phyloP scores from a whole-genome alignment of 2,888 invertebrate species.

The Tenthredo scrophulariae region DNA sequence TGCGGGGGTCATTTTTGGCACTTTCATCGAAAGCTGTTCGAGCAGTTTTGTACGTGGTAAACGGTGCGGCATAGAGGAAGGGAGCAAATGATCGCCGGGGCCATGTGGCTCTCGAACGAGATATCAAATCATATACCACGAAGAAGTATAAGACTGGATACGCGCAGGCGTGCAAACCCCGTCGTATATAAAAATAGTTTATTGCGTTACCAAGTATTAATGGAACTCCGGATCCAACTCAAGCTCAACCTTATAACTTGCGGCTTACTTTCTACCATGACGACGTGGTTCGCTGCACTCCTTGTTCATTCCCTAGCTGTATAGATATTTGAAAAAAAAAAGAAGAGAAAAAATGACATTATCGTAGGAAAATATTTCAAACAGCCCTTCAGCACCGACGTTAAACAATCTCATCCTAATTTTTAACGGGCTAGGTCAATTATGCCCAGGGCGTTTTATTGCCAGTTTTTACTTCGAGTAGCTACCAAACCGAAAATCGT shows the following conservation, averaged over 20 bases:
- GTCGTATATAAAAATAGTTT: constrained; percentile 77
- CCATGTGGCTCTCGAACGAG: constrained; percentile 77
- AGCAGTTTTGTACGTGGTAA: constrained; percentile 43
- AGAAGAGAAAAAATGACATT: background rate
- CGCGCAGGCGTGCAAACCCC: constrained; percentile 66
- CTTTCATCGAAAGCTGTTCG: constrained; percentile 33
- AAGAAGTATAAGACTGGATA: constrained; percentile 49
- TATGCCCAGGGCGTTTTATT: constrained; percentile 22
- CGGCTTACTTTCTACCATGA: constrained; percentile 1
- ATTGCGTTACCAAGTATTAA: constrained; percentile 78
- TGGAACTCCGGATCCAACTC: constrained; percentile 62
- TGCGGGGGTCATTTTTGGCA: constrained; percentile 28
- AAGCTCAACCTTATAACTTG: constrained; percentile 25
- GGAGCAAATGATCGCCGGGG: constrained; percentile 62
- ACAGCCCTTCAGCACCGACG: background rate
- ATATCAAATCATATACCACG: constrained; percentile 76
- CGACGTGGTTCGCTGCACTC: background rate
- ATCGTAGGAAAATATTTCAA: background rate
- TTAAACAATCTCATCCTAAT: background rate
- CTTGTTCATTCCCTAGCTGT: background rate
- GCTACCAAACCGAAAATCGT: background rate
- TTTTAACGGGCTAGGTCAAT: background rate
- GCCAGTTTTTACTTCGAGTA: constrained; percentile 27
- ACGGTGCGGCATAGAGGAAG: constrained; percentile 41
- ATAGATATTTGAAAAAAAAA: background rate